These are phyloP conservation scores for Aegotheles bennettii DNA, from an alignment of 2,113 vertebrate genomes.

Conservation along the genomic window DNA sequence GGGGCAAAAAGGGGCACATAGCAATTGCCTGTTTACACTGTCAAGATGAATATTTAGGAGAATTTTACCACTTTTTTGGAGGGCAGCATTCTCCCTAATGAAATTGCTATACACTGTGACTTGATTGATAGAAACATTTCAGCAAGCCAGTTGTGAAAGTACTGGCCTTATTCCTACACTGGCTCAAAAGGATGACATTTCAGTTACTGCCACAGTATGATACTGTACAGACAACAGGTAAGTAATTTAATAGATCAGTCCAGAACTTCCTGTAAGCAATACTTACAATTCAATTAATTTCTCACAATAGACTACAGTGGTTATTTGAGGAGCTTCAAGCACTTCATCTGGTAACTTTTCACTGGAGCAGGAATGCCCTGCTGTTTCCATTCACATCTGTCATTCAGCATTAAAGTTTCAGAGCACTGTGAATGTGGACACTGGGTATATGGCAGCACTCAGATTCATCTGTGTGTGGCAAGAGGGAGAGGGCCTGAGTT, in stretches of 20 bases:
- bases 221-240: constrained; percentile 29
- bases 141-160: neutral
- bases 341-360: constrained; percentile 13
- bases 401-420: neutral
- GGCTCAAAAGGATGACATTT: neutral
- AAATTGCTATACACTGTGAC: neutral
- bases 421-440: rapidly evolving
- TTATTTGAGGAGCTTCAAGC: constrained; percentile 22
- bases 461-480: neutral
- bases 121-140: neutral
- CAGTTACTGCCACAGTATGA: constrained; percentile 13
- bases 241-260: constrained; percentile 43
- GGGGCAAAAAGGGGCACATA: rapidly evolving
- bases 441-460: rapidly evolving
- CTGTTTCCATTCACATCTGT: neutral
- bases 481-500: neutral
- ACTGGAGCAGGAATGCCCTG: neutral
- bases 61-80: neutral
- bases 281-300: constrained; percentile 50
- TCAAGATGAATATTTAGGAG: neutral
- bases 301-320: constrained; percentile 19
- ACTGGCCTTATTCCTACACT: neutral
- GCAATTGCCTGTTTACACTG: neutral
- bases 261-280: constrained; percentile 59
- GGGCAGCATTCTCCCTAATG: neutral